Evolutionary conservation across 2,113 vertebrate genomes (phyloP).

Genomic region (Megaceryle maxima): DNA sequence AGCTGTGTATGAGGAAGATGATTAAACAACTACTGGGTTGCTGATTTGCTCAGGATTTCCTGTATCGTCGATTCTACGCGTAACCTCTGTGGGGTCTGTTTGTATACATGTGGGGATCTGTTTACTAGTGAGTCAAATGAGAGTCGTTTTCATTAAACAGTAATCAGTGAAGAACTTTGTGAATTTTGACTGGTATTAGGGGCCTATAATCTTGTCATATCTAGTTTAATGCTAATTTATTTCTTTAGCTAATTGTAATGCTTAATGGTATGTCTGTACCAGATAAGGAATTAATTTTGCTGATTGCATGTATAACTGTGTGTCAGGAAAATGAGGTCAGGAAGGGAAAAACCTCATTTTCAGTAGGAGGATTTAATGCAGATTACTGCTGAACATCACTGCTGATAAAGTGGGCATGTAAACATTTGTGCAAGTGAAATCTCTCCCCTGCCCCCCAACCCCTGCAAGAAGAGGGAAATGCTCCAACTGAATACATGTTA

Average conservation of each 20-base stretch:
- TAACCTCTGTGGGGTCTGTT: neutral
- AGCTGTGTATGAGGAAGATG: neutral
- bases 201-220: neutral
- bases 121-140: neutral
- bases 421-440: neutral
- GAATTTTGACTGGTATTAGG: neutral
- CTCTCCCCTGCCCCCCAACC: neutral
- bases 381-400: neutral
- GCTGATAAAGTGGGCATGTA: neutral
- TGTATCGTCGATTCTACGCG: neutral
- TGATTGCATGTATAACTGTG: neutral
- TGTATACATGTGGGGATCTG: neutral
- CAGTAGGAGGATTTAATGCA: constrained; percentile 10
- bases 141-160: neutral
- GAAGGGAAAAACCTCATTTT: neutral
- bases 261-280: neutral
- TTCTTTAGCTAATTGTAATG: neutral
- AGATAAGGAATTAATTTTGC: constrained; percentile 1
- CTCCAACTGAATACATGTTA: too few species aligned
- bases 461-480: neutral
- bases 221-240: neutral
- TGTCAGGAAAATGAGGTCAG: constrained; percentile 43
- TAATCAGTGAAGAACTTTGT: neutral
- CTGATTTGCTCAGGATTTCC: neutral
- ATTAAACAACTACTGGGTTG: neutral